Conservation (phyloP, 2,113 vertebrate species). For the Caranx melampygus region DNA sequence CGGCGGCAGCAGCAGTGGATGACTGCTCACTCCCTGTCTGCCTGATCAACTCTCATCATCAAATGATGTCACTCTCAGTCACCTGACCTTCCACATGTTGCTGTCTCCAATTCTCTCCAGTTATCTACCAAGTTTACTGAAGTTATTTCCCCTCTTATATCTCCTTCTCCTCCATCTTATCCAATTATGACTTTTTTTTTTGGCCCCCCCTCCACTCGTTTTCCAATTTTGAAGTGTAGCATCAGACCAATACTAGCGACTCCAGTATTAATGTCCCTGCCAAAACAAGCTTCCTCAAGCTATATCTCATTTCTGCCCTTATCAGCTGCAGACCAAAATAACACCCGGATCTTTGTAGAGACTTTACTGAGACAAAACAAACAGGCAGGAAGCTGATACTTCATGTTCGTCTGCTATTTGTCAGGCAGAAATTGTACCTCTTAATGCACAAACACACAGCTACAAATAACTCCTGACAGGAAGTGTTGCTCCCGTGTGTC, state of each 20-base stretch:
- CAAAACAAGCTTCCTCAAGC: conserved; percentile 43
- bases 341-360: background rate
- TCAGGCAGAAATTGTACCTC: conserved; percentile 32
- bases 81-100: conserved; percentile 21
- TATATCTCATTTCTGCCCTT: conserved; percentile 54
- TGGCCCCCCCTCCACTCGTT: background rate
- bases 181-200: conserved; percentile 4
- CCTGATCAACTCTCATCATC: conserved; percentile 45
- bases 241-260: conserved; percentile 34
- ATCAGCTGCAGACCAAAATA: conserved; percentile 49
- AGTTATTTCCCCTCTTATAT: conserved; percentile 13
- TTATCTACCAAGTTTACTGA: conserved; percentile 31
- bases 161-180: conserved; percentile 29
- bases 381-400: conserved; percentile 10
- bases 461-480: conserved; percentile 16
- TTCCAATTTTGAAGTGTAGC: conserved; percentile 30
- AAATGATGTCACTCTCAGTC: conserved; percentile 31
- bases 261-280: conserved; percentile 55
- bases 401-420: conserved; percentile 41
- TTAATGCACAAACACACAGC: conserved; percentile 3
- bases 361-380: conserved; percentile 53
- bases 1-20: conserved; percentile 24
- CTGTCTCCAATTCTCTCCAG: conserved; percentile 15
- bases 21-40: conserved; percentile 18
- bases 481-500: conserved; percentile 8